Percentiles rank a stretch among this genome's conserved stretches.
phyloP scores from a whole-genome alignment of 2,113 vertebrate genomes.

The Orientallactaga bullata region DNA sequence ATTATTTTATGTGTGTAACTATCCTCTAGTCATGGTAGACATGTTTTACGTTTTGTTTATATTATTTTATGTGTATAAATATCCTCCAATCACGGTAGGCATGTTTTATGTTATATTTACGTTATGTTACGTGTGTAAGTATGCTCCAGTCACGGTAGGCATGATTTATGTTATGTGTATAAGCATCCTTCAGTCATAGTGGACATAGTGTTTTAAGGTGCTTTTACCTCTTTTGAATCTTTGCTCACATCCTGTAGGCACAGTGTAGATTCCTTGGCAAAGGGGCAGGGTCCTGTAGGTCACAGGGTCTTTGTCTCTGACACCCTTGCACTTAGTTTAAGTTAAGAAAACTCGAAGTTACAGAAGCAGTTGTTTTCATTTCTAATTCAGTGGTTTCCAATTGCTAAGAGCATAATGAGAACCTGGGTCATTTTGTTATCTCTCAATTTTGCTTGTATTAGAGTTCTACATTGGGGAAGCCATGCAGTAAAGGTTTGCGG shows the following conservation, averaged over 20 bases:
- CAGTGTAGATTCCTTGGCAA: background rate
- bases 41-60: too few species aligned
- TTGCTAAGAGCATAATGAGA: background rate
- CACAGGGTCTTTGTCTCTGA: background rate
- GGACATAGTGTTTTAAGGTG: slow-evolving; percentile 27
- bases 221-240: background rate
- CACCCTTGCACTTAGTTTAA: background rate
- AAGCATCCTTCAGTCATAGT: background rate
- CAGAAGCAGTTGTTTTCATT: background rate
- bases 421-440: background rate
- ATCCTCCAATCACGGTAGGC: too few species aligned
- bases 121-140: too few species aligned
- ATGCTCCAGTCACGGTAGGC: too few species aligned
- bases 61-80: too few species aligned
- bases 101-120: too few species aligned
- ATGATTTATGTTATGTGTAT: background rate
- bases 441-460: background rate
- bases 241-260: background rate
- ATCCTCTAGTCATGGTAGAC: too few species aligned
- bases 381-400: background rate
- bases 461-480: background rate
- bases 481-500: background rate
- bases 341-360: background rate
- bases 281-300: background rate
- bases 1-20: too few species aligned